Evolutionary conservation across 1,140 invertebrate genomes (phyloP).

Genomic region (Euborellia annulipes): DNA sequence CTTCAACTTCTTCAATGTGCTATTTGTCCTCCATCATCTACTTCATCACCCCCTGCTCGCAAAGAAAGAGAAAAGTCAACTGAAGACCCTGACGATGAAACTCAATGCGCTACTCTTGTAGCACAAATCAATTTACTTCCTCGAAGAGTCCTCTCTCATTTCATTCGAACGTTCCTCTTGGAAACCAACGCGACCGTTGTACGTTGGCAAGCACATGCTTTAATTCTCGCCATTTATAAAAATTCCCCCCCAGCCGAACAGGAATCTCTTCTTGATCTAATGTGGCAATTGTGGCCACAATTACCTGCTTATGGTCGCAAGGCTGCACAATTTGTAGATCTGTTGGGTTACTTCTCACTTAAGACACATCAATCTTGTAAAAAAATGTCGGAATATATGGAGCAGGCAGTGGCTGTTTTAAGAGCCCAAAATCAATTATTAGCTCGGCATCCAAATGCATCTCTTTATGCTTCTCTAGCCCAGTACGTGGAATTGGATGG

Average conservation of each 20-base stretch:
- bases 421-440: constrained; percentile 75
- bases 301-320: constrained; percentile 82
- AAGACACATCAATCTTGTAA: constrained; percentile 48
- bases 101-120: constrained; percentile 48
- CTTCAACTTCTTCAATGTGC: constrained; percentile 79
- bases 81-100: constrained; percentile 50
- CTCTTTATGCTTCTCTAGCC: constrained; percentile 77
- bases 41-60: constrained; percentile 15
- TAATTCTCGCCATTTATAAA: constrained; percentile 72
- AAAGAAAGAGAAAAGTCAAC: constrained; percentile 46
- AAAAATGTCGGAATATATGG: constrained; percentile 56
- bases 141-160: constrained; percentile 50
- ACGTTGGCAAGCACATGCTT: constrained; percentile 87
- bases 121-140: constrained; percentile 57
- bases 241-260: constrained; percentile 64
- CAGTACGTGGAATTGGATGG: constrained; percentile 90
- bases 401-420: constrained; percentile 70
- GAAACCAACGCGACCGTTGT: constrained; percentile 87
- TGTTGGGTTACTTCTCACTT: constrained; percentile 83
- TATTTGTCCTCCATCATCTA: constrained; percentile 36
- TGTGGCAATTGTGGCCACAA: constrained; percentile 85
- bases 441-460: constrained; percentile 83
- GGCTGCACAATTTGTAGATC: constrained; percentile 90
- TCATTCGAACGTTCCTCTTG: constrained; percentile 78
- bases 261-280: constrained; percentile 56